A percentile compares a stretch with the other conserved stretches of the same genome.
Conservation (phyloP, 2,888 invertebrate species). For the Ichneumoninae sp. region DNA sequence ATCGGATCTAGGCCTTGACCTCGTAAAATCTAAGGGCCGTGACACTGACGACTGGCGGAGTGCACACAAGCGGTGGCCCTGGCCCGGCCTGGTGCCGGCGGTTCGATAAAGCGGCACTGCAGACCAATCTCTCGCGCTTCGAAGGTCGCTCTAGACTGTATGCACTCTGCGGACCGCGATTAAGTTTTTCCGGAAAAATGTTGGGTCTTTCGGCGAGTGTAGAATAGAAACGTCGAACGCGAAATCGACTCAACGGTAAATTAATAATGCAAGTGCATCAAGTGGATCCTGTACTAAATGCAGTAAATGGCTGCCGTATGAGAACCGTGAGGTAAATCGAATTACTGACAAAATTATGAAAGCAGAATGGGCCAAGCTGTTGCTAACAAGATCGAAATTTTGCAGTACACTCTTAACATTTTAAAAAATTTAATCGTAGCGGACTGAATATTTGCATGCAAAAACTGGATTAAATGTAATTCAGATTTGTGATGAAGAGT, state of each 20-base stretch:
- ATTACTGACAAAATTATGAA: not conserved
- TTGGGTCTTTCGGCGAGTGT: not conserved
- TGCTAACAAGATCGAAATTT: too few species aligned
- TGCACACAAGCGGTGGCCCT: conserved; percentile 69
- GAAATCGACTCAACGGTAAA: not conserved
- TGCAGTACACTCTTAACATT: too few species aligned
- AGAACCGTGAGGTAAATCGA: not conserved
- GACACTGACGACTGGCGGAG: conserved; percentile 68
- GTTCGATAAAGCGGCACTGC: conserved; percentile 80
- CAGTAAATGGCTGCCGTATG: not conserved
- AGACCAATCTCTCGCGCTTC: conserved; percentile 70
- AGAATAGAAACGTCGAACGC: not conserved
- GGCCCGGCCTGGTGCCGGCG: conserved; percentile 75
- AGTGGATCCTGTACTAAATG: not conserved
- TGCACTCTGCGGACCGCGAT: conserved; percentile 18
- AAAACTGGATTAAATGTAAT: too few species aligned
- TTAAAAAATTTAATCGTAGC: too few species aligned
- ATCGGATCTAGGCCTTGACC: conserved; percentile 70
- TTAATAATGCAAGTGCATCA: not conserved
- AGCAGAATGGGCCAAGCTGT: not conserved
- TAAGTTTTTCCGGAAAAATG: conserved; percentile 60
- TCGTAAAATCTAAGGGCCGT: conserved; percentile 68
- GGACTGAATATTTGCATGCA: too few species aligned
- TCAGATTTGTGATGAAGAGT: too few species aligned
- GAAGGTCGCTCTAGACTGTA: conserved; percentile 72